Percentiles rank a stretch among this genome's conserved stretches.
Conservation (phyloP, 2,888 invertebrate species). For the Drosophila pseudotalamancana region DNA sequence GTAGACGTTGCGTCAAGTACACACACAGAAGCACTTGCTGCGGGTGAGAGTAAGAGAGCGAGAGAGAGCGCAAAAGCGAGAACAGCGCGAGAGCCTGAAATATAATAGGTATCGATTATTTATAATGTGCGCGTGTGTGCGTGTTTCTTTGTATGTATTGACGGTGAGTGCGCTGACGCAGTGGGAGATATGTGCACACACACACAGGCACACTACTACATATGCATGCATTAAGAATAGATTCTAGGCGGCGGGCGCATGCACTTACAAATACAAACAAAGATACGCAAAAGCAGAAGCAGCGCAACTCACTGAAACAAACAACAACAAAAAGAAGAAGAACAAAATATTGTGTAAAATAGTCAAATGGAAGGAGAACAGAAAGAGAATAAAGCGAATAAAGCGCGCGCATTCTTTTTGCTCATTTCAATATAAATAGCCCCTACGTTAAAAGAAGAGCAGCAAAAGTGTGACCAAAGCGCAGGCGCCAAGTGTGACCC, state of each 20-base stretch:
- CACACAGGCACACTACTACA: slow-evolving; percentile 25
- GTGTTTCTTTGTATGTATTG: slow-evolving; percentile 8
- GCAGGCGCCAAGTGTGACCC: slow-evolving; percentile 53
- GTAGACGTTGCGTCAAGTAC: slow-evolving; percentile 47
- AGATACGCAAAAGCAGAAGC: slow-evolving; percentile 3
- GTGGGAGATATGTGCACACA: slow-evolving; percentile 62
- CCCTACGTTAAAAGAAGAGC: background rate
- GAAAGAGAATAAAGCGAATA: background rate
- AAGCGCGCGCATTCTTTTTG: background rate
- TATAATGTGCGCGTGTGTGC: slow-evolving; percentile 30
- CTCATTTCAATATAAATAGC: slow-evolving; percentile 24
- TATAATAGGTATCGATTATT: slow-evolving; percentile 64
- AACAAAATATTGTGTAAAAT: slow-evolving; percentile 6
- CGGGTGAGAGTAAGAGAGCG: slow-evolving; percentile 11
- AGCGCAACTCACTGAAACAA: slow-evolving; percentile 19
- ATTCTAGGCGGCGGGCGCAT: slow-evolving; percentile 56
- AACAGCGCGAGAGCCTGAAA: slow-evolving; percentile 21
- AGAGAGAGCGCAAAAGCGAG: slow-evolving; percentile 15
- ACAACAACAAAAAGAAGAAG: slow-evolving; percentile 16
- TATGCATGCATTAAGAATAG: slow-evolving; percentile 22
- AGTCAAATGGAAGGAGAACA: background rate
- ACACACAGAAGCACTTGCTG: background rate
- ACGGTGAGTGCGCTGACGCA: slow-evolving; percentile 66
- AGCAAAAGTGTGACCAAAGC: slow-evolving; percentile 34
- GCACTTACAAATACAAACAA: slow-evolving; percentile 36